Conservation (phyloP, 2,888 invertebrate genomes). For the Yponomeuta plumbellus region DNA sequence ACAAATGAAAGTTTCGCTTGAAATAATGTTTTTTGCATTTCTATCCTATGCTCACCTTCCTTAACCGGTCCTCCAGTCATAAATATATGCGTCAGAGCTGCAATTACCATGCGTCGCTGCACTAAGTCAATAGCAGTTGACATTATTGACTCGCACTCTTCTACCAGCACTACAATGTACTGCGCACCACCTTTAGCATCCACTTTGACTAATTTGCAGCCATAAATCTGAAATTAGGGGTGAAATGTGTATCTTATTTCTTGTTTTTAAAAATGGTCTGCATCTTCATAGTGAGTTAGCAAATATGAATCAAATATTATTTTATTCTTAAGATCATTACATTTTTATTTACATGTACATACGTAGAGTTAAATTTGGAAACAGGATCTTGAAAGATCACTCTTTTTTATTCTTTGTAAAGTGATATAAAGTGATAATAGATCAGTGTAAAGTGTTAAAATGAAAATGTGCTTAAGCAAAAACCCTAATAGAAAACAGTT, state of each 20-base stretch:
- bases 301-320: too few species aligned
- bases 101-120: slow-evolving; percentile 53
- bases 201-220: slow-evolving; percentile 62
- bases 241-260: neutral
- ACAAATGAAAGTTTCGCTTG: neutral
- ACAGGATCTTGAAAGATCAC: too few species aligned
- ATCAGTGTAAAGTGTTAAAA: too few species aligned
- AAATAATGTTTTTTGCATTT: neutral
- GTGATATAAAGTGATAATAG: too few species aligned
- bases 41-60: slow-evolving; percentile 50
- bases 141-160: slow-evolving; percentile 40
- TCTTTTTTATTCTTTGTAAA: too few species aligned
- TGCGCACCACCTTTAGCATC: slow-evolving; percentile 43
- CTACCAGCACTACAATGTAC: slow-evolving; percentile 47
- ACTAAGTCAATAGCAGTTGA: slow-evolving; percentile 35
- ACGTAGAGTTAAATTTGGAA: too few species aligned
- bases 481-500: too few species aligned
- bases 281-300: too few species aligned
- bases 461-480: too few species aligned
- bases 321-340: too few species aligned
- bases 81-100: slow-evolving; percentile 69
- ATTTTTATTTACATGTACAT: too few species aligned
- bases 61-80: slow-evolving; percentile 68
- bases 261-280: too few species aligned
- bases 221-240: slow-evolving; percentile 57